Evolutionary conservation across 1,140 invertebrate genomes (phyloP).

Genomic region (Nymphalis io): DNA sequence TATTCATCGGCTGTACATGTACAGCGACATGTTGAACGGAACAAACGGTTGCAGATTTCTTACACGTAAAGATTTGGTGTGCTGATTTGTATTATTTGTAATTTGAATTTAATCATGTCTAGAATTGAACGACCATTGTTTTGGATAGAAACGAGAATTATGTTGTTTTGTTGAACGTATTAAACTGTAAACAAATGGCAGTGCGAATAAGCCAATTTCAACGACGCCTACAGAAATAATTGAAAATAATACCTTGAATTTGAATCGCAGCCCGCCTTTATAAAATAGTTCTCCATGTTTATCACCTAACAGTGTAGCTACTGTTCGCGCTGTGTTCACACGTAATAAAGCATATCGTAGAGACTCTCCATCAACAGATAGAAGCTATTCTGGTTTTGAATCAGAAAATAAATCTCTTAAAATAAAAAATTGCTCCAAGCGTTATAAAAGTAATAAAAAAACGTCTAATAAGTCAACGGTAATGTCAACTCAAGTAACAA

Average conservation of each 20-base stretch:
- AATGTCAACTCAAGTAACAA: constrained; percentile 52
- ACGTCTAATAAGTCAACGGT: constrained; percentile 20
- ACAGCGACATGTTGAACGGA: no score
- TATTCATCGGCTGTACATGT: no score
- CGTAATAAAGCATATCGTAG: constrained; percentile 35
- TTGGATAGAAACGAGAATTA: no score
- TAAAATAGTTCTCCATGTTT: constrained; percentile 65
- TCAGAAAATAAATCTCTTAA: constrained; percentile 34
- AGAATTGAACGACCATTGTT: no score
- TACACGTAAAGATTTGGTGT: no score
- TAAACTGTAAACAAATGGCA: constrained; percentile 48
- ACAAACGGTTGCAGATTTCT: no score
- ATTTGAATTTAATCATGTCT: no score
- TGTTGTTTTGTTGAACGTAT: no score
- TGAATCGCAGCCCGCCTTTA: constrained; percentile 47
- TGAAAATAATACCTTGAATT: constrained; percentile 39
- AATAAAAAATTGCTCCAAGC: constrained; percentile 47
- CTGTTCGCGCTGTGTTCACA: constrained; percentile 47
- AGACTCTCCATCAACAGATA: constrained; percentile 44
- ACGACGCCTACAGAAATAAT: constrained; percentile 31
- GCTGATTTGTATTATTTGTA: no score
- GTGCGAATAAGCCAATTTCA: constrained; percentile 27
- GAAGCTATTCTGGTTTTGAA: constrained; percentile 35
- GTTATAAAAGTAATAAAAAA: constrained; percentile 43
- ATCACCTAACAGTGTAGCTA: constrained; percentile 61